Evolutionary conservation across 2,797 vertebrate species (phyloP).

Genomic region (Onychomys leucogaster): DNA sequence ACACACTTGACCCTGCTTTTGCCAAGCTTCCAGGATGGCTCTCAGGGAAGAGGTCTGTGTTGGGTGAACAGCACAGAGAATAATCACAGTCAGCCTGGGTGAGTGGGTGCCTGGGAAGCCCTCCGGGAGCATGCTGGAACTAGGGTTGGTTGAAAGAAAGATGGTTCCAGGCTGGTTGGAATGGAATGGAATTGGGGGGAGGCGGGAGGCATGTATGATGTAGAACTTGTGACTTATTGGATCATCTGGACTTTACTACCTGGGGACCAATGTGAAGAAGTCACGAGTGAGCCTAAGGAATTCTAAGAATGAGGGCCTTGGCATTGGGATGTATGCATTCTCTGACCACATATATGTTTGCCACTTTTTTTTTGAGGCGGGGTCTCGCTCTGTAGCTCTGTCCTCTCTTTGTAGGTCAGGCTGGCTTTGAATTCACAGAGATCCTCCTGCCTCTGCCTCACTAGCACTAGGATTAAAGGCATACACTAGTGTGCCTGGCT

Average conservation of each 20-base stretch:
- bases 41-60: conserved; percentile 11
- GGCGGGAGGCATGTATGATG: background rate
- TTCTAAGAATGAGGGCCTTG: background rate
- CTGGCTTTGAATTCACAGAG: background rate
- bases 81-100: background rate
- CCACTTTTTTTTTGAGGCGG: background rate
- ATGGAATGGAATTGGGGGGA: background rate
- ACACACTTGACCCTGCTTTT: background rate
- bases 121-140: conserved; percentile 4
- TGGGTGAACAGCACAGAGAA: conserved; percentile 13
- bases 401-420: too few relatives aligned
- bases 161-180: background rate
- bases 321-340: background rate
- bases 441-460: background rate
- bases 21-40: background rate
- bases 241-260: conserved; percentile 60
- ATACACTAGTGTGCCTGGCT: too few relatives aligned
- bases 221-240: conserved; percentile 21
- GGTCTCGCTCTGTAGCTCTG: background rate
- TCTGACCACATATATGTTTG: background rate
- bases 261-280: background rate
- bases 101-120: background rate
- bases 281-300: background rate
- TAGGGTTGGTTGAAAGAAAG: background rate
- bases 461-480: background rate